phyloP scores from a whole-genome alignment of 2,797 vertebrate genomes.

The Linurgus olivaceus region DNA sequence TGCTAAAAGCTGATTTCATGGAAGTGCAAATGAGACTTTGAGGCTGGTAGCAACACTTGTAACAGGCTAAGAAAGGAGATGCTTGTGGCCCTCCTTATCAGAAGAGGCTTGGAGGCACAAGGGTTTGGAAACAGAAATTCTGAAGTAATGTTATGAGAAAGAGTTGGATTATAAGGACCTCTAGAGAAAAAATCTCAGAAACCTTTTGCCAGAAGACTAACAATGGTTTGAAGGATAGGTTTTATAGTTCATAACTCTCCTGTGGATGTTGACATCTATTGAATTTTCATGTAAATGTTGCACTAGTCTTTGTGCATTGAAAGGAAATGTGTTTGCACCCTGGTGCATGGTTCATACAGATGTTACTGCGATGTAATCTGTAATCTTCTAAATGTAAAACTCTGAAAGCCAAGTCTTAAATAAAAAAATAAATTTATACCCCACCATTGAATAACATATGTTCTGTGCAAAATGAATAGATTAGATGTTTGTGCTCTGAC shows the following conservation, averaged over 20 bases:
- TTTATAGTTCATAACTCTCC: background rate
- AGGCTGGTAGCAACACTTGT: background rate
- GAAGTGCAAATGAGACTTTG: background rate
- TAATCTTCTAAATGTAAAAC: slow-evolving; percentile 19
- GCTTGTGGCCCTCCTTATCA: background rate
- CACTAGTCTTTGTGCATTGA: slow-evolving; percentile 25
- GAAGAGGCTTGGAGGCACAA: background rate
- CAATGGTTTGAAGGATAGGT: background rate
- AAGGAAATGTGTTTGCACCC: slow-evolving; percentile 31
- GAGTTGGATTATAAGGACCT: background rate
- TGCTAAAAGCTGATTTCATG: background rate
- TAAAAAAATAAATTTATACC: background rate
- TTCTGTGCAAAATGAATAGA: slow-evolving; percentile 11
- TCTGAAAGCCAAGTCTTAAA: slow-evolving; percentile 45
- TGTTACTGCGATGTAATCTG: slow-evolving; percentile 6
- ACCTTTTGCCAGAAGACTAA: background rate
- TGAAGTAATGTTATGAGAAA: background rate
- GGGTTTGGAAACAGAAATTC: background rate
- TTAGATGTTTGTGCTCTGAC: slow-evolving; percentile 36
- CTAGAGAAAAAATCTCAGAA: background rate
- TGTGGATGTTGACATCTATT: background rate
- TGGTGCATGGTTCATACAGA: background rate
- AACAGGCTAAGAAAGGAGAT: background rate
- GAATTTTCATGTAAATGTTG: slow-evolving; percentile 6
- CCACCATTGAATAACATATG: background rate